phyloP scores from a whole-genome alignment of 2,113 vertebrate genomes.

The Nesospiza acunhae region DNA sequence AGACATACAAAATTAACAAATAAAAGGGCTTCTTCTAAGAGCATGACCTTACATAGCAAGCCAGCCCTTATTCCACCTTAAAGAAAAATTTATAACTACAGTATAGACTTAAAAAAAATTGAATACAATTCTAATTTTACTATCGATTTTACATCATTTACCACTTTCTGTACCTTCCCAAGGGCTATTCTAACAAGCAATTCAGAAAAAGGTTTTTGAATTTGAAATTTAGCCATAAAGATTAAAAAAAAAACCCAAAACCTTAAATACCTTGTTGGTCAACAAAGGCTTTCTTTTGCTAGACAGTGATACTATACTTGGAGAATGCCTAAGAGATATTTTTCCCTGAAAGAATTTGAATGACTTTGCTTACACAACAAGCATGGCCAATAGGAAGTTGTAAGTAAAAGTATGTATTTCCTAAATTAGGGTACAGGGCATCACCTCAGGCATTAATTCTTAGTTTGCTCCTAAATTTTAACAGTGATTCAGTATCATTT shows the following conservation, averaged over 20 bases:
- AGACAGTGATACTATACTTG: neutral
- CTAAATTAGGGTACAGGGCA: neutral
- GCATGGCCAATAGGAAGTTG: neutral
- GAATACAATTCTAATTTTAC: neutral
- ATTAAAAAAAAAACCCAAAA: neutral
- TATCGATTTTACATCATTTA: neutral
- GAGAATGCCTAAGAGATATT: neutral
- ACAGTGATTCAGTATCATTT: neutral
- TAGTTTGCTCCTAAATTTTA: neutral
- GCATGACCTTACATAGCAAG: neutral
- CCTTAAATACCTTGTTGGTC: neutral
- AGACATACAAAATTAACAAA: neutral
- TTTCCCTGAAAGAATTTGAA: neutral
- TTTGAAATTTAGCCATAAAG: neutral
- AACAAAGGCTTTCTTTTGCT: neutral
- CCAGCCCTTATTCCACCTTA: neutral
- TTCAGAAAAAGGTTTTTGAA: neutral
- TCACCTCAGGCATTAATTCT: neutral
- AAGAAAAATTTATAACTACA: neutral
- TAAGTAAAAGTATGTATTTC: neutral
- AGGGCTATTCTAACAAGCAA: neutral
- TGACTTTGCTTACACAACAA: neutral
- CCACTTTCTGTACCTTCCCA: neutral
- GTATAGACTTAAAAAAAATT: neutral
- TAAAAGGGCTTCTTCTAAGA: neutral